These are phyloP conservation scores for Oikopleura dioica DNA, from an alignment of 23 tunicate genomes.

Conservation along the genomic window DNA sequence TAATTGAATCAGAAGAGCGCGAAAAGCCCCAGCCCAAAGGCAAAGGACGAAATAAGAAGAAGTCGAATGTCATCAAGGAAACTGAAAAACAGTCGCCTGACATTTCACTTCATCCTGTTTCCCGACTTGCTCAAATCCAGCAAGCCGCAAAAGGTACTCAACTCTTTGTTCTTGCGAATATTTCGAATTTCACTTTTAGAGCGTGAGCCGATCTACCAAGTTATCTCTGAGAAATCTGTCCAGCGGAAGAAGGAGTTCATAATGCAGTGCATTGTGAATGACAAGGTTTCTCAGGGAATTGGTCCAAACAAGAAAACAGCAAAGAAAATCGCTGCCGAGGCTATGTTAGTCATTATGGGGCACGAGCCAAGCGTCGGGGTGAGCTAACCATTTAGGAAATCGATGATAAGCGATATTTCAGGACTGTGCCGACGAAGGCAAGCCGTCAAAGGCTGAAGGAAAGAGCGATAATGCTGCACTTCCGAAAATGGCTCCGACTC, in stretches of 20 bases:
- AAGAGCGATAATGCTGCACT: too few relatives aligned
- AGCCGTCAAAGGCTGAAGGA: too few relatives aligned
- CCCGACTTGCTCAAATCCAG: background rate
- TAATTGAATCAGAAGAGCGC: background rate
- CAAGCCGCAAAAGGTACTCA: background rate
- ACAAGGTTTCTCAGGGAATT: background rate
- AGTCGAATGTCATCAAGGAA: background rate
- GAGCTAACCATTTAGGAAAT: background rate
- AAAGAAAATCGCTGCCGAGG: slow-evolving; percentile 5
- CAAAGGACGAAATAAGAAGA: background rate
- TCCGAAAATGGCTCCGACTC: background rate
- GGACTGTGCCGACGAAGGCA: too few relatives aligned
- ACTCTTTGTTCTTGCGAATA: background rate
- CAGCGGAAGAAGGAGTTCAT: background rate
- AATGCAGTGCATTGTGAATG: background rate
- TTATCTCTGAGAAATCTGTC: background rate
- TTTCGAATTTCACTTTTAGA: background rate
- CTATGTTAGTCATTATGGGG: background rate
- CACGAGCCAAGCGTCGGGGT: background rate
- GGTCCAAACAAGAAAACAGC: slow-evolving; percentile 11
- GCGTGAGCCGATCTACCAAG: slow-evolving; percentile 11
- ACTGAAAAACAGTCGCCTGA: background rate
- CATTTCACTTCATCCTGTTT: background rate
- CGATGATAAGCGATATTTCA: too few relatives aligned
- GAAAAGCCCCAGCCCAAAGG: background rate